Evolutionary conservation across 2,888 invertebrate genomes (phyloP).

Genomic region (Bombylius discolor): DNA sequence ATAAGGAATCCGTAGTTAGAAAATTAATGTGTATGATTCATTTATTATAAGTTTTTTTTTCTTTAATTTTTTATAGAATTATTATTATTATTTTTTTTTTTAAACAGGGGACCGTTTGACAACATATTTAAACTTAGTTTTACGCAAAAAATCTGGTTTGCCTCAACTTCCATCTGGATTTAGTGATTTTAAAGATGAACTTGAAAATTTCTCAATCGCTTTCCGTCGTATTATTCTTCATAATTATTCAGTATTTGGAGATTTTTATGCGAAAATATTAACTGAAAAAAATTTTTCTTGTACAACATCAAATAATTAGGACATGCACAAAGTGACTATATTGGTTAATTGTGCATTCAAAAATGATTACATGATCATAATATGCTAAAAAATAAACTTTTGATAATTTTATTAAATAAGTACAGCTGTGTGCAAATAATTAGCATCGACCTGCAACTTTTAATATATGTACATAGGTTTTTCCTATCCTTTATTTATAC

Average conservation of each 20-base stretch:
- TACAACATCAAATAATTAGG: too few species aligned
- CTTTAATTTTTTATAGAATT: not conserved
- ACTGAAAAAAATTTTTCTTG: constrained; percentile 7
- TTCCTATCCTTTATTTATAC: too few species aligned
- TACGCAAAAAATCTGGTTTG: constrained; percentile 22
- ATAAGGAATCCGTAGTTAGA: constrained; percentile 28
- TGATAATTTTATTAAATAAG: too few species aligned
- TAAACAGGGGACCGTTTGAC: constrained; percentile 30
- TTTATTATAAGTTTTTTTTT: not conserved
- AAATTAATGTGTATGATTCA: constrained; percentile 28
- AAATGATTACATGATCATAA: too few species aligned
- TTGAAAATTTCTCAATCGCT: constrained; percentile 27
- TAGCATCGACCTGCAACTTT: too few species aligned
- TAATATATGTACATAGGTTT: too few species aligned
- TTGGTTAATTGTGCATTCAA: too few species aligned
- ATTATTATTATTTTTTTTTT: not conserved
- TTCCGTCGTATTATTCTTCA: constrained; percentile 32
- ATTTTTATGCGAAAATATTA: constrained; percentile 30
- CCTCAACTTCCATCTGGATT: constrained; percentile 32
- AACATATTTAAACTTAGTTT: constrained; percentile 26
- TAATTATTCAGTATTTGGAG: constrained; percentile 35
- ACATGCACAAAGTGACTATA: too few species aligned
- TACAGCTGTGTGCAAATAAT: too few species aligned
- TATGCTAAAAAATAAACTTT: too few species aligned
- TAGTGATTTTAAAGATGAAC: constrained; percentile 28